These are phyloP conservation scores for Ectemnius lituratus DNA, from an alignment of 2,888 invertebrate genomes.

Conservation along the genomic window DNA sequence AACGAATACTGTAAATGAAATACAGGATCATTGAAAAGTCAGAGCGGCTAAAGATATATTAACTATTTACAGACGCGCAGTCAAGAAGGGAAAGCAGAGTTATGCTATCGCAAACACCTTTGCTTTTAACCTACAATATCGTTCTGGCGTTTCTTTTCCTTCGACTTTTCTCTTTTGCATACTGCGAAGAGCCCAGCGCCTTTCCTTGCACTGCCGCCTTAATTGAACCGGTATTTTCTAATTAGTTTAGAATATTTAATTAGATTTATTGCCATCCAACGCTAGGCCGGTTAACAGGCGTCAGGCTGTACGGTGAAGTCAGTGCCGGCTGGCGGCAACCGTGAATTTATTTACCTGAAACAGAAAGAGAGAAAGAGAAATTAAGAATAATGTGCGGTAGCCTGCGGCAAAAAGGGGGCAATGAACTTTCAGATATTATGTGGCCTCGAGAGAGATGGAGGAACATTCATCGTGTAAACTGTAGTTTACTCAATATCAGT, in stretches of 20 bases:
- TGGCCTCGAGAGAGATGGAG: neutral
- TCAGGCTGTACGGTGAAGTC: too few relatives aligned
- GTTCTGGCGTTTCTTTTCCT: neutral
- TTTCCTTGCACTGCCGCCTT: conserved; percentile 45
- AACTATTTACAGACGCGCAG: too few relatives aligned
- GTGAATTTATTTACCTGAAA: conserved; percentile 11
- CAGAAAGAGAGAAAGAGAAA: conserved; percentile 13
- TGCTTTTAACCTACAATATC: too few relatives aligned
- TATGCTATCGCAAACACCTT: too few relatives aligned
- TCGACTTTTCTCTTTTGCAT: neutral
- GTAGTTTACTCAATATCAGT: too few relatives aligned
- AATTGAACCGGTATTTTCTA: conserved; percentile 66
- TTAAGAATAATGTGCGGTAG: conserved; percentile 21
- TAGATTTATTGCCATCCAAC: conserved; percentile 58
- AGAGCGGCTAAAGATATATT: too few relatives aligned
- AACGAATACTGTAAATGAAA: too few relatives aligned
- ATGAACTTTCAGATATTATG: neutral
- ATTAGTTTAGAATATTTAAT: conserved; percentile 64
- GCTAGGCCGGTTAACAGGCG: too few relatives aligned
- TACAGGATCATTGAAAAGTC: too few relatives aligned
- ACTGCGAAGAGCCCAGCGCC: neutral
- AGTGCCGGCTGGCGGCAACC: neutral
- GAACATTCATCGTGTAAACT: too few relatives aligned
- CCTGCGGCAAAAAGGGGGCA: neutral
- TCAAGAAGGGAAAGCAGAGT: too few relatives aligned